Conservation (phyloP, 35 echinoderm and acorn worm genomes). For the Apostichopus japonicus region DNA sequence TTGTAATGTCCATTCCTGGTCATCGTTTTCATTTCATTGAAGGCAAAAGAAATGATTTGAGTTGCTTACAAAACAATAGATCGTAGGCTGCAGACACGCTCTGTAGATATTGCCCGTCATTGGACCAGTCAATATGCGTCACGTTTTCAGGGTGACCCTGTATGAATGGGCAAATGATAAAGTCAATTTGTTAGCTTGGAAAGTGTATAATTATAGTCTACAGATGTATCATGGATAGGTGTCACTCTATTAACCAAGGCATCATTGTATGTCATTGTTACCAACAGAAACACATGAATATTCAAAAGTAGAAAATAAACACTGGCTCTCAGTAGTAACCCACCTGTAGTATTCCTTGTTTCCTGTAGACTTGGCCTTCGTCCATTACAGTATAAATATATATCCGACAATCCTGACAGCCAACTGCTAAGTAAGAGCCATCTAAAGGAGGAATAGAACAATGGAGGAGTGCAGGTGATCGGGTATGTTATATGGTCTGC, state of each 20-base stretch:
- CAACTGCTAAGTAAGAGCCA: constrained; percentile 76
- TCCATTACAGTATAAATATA: constrained; percentile 93
- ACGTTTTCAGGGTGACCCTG: constrained; percentile 82
- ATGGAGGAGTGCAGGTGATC: no score
- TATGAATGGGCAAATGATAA: not conserved
- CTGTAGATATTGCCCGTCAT: constrained; percentile 64
- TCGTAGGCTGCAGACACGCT: constrained; percentile 90
- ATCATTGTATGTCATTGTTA: no score
- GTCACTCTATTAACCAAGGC: no score
- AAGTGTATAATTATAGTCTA: no score
- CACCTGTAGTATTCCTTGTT: constrained; percentile 69
- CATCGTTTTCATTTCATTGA: no score
- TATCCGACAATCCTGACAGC: constrained; percentile 89
- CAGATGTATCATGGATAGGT: no score
- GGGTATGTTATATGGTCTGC: no score
- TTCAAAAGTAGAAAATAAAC: no score
- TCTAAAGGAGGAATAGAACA: constrained; percentile 33
- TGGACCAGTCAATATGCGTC: constrained; percentile 88
- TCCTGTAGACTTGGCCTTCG: constrained; percentile 92
- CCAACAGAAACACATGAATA: no score
- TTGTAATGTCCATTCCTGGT: no score
- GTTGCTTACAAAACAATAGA: constrained; percentile 82
- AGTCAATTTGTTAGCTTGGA: no score
- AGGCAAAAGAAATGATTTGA: not conserved
- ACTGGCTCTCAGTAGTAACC: not conserved